Evolutionary conservation across 1,140 invertebrate genomes (phyloP).

Genomic region (Habropoda laboriosa): DNA sequence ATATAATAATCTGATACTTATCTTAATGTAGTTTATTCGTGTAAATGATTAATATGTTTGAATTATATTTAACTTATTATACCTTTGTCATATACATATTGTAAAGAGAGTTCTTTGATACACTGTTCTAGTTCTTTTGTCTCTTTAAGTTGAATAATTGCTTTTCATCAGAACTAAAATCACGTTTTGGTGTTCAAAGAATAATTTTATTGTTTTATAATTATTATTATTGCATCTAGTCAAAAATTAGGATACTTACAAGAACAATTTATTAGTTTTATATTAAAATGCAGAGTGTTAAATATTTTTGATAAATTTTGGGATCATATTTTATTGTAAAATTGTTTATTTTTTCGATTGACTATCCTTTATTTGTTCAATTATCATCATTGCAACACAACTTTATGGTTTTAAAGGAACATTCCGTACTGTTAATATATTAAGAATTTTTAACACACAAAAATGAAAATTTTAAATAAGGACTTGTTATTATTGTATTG

Average conservation of each 20-base stretch:
- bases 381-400: background rate
- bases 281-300: background rate
- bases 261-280: background rate
- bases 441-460: background rate
- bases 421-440: slow-evolving; percentile 7
- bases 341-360: background rate
- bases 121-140: background rate
- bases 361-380: background rate
- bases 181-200: background rate
- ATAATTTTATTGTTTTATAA: background rate
- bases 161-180: background rate
- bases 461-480: background rate
- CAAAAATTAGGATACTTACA: slow-evolving; percentile 20
- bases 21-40: background rate
- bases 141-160: background rate
- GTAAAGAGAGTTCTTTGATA: background rate
- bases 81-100: background rate
- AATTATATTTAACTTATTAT: background rate
- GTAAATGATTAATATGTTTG: background rate
- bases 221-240: too few species aligned
- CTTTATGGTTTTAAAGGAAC: background rate
- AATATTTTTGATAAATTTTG: slow-evolving; percentile 2
- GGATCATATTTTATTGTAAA: background rate
- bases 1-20: background rate
- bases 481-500: background rate